Conservation (phyloP, 2,797 vertebrate genomes). For the Carcharodon carcharias region DNA sequence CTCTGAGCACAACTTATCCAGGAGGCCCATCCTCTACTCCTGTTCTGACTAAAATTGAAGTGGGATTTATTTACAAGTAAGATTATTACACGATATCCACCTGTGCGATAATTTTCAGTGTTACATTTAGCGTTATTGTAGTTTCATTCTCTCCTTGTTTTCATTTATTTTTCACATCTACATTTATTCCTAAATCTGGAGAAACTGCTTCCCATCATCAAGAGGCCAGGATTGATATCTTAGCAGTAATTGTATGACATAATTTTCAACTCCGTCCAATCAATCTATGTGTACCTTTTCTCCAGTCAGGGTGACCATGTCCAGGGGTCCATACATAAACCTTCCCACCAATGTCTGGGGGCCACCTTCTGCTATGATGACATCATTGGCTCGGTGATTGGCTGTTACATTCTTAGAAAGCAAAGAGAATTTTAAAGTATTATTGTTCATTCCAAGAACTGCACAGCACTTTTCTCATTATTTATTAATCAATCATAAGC, state of each 20-base stretch:
- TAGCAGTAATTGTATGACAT: not conserved
- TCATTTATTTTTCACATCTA: not conserved
- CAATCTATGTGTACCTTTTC: constrained; percentile 73
- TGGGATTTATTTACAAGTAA: not conserved
- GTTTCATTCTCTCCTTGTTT: not conserved
- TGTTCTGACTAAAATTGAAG: not conserved
- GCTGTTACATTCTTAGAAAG: constrained; percentile 81
- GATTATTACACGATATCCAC: not conserved
- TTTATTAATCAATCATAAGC: not conserved
- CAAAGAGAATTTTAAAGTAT: constrained; percentile 37
- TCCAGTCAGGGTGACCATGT: constrained; percentile 96
- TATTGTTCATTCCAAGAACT: not conserved
- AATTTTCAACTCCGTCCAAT: not conserved
- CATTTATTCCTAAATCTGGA: not conserved
- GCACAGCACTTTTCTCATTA: not conserved
- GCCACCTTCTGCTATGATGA: constrained; percentile 84
- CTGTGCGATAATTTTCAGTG: not conserved
- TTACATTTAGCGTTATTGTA: not conserved
- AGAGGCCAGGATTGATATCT: not conserved
- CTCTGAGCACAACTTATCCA: not conserved
- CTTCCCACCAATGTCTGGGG: constrained; percentile 85
- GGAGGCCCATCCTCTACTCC: not conserved
- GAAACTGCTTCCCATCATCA: not conserved
- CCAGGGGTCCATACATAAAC: constrained; percentile 96
- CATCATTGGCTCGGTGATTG: constrained; percentile 90